These are phyloP conservation scores for Zalophus californianus DNA, from an alignment of 2,797 vertebrate species.

Conservation along the genomic window DNA sequence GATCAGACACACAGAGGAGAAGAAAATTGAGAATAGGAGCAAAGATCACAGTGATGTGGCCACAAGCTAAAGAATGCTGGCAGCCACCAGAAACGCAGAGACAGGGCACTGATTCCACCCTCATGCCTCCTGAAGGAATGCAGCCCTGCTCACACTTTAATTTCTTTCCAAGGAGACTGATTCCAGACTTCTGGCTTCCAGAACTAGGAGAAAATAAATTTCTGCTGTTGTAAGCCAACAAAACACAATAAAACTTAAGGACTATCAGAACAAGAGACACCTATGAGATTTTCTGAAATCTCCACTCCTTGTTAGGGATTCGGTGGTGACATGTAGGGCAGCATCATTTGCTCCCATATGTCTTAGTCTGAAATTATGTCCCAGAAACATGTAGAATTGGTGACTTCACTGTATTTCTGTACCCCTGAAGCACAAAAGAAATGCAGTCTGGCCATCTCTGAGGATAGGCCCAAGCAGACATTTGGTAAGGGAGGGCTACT, in stretches of 20 bases:
- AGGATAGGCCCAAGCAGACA: not conserved
- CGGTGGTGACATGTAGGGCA: not conserved
- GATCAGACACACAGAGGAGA: not conserved
- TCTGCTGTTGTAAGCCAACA: not conserved
- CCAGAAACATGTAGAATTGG: not conserved
- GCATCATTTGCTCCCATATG: not conserved
- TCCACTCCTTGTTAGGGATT: constrained; percentile 11
- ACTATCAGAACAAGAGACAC: not conserved
- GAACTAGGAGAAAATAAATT: not conserved
- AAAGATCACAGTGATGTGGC: not conserved
- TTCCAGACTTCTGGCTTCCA: not conserved
- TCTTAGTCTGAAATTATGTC: not conserved
- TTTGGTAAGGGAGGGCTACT: not conserved
- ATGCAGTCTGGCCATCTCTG: not conserved
- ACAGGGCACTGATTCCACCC: not conserved
- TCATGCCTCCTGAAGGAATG: not conserved
- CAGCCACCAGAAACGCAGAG: not conserved
- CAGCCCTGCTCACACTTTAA: not conserved
- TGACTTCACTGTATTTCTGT: not conserved
- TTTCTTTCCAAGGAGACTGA: not conserved
- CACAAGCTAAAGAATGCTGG: not conserved
- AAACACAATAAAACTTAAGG: not conserved
- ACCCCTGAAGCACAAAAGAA: not conserved
- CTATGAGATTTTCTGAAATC: constrained; percentile 32
- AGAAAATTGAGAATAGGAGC: not conserved